phyloP scores from a whole-genome alignment of 2,797 vertebrate species.

The Brachymystax lenok region DNA sequence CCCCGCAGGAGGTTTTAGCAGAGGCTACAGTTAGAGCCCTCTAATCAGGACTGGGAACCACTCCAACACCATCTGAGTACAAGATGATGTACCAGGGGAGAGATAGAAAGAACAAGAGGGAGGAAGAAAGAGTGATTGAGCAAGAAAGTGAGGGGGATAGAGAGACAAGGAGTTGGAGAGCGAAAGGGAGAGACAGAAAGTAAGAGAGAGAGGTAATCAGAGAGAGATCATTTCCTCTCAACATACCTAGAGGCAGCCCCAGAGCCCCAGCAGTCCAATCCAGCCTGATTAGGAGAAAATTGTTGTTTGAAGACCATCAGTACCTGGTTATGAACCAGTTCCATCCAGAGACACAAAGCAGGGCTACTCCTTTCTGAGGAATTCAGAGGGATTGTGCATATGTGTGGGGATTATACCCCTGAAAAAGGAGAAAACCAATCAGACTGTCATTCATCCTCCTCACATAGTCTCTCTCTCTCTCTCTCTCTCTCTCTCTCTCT shows the following conservation, averaged over 20 bases:
- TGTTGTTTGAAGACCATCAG: background rate
- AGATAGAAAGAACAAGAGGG: background rate
- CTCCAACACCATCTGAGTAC: background rate
- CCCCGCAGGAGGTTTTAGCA: background rate
- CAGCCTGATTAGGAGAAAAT: background rate
- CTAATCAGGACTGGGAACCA: background rate
- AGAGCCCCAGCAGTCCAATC: background rate
- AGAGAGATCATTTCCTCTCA: background rate
- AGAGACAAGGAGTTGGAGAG: background rate
- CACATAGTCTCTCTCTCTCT: background rate
- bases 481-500: background rate
- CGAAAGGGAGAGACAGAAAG: background rate
- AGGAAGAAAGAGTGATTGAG: background rate
- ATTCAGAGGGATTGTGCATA: background rate
- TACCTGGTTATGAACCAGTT: background rate
- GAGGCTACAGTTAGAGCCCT: background rate
- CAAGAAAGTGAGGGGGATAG: background rate
- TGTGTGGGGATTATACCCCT: background rate
- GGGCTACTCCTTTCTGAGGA: background rate
- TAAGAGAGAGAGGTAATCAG: constrained; percentile 1
- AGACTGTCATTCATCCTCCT: background rate
- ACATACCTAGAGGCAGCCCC: background rate
- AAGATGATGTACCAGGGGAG: background rate
- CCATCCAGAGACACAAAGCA: background rate
- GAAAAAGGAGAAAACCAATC: background rate